Evolutionary conservation across 2,888 invertebrate genomes (phyloP).

Genomic region (Lithophane socia): DNA sequence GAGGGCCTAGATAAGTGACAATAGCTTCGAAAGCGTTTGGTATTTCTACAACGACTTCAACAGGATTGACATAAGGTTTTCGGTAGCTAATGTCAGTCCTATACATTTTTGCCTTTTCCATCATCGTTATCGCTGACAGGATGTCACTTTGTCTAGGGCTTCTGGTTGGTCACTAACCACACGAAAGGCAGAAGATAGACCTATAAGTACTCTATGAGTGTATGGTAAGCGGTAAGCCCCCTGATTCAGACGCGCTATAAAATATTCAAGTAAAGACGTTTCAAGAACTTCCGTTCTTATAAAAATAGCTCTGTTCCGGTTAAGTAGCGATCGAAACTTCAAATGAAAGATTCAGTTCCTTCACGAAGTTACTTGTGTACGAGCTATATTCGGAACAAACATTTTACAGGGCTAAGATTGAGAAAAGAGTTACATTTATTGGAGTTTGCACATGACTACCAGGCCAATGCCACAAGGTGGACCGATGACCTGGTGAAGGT

Average conservation of each 20-base stretch:
- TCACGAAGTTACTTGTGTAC: background rate
- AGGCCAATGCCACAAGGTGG: background rate
- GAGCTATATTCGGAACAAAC: background rate
- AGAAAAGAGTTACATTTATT: background rate
- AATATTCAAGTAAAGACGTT: conserved; percentile 39
- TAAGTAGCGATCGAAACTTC: conserved; percentile 39
- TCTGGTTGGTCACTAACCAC: no score
- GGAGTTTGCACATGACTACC: background rate
- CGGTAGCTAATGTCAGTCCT: no score
- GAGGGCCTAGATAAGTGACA: no score
- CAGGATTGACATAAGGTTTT: no score
- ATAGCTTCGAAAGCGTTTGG: no score
- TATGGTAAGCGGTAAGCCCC: background rate
- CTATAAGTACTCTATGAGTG: background rate
- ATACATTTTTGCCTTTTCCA: no score
- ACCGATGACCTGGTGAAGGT: background rate
- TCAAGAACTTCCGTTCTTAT: conserved; percentile 24
- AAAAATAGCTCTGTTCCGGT: conserved; percentile 32
- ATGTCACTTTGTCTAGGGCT: no score
- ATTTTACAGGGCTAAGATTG: background rate
- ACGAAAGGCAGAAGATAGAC: no score
- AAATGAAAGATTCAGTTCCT: conserved; percentile 34
- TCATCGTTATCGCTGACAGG: no score
- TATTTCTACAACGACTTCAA: no score
- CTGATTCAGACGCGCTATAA: conserved; percentile 6